Conservation (phyloP, 2,888 invertebrate species). For the Eupithecia insigniata region DNA sequence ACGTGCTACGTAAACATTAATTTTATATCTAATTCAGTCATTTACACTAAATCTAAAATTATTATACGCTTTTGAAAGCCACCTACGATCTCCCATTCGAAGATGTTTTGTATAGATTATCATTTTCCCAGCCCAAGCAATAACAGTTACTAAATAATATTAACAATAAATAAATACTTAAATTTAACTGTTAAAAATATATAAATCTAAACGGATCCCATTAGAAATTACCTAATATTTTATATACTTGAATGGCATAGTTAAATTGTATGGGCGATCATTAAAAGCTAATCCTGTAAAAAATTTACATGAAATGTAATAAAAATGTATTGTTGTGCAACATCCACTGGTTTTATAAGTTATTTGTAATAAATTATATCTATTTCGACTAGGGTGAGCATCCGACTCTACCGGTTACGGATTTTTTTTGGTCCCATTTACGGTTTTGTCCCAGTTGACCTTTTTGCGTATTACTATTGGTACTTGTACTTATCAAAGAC, state of each 20-base stretch:
- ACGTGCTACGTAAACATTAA: neutral
- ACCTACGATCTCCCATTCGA: slow-evolving; percentile 23
- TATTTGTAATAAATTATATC: slow-evolving; percentile 77
- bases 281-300: slow-evolving; percentile 77
- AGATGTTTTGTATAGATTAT: neutral
- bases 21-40: slow-evolving; percentile 14
- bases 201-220: slow-evolving; percentile 63
- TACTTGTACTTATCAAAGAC: neutral
- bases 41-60: slow-evolving; percentile 33
- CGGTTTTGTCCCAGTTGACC: neutral
- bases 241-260: slow-evolving; percentile 53
- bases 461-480: neutral
- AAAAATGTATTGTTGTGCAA: slow-evolving; percentile 59
- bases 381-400: slow-evolving; percentile 20
- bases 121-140: slow-evolving; percentile 29
- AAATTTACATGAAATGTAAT: slow-evolving; percentile 59
- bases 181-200: slow-evolving; percentile 51
- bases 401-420: slow-evolving; percentile 10
- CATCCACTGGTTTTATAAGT: slow-evolving; percentile 59
- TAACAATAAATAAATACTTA: slow-evolving; percentile 41
- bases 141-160: slow-evolving; percentile 44
- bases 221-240: slow-evolving; percentile 72
- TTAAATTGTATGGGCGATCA: slow-evolving; percentile 57
- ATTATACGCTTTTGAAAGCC: slow-evolving; percentile 5
- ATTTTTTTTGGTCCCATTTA: neutral